Evolutionary conservation across 2,888 invertebrate genomes (phyloP), one percentile per base, ranked within the genome.

Genomic region (Ormyrus pomaceus): DNA sequence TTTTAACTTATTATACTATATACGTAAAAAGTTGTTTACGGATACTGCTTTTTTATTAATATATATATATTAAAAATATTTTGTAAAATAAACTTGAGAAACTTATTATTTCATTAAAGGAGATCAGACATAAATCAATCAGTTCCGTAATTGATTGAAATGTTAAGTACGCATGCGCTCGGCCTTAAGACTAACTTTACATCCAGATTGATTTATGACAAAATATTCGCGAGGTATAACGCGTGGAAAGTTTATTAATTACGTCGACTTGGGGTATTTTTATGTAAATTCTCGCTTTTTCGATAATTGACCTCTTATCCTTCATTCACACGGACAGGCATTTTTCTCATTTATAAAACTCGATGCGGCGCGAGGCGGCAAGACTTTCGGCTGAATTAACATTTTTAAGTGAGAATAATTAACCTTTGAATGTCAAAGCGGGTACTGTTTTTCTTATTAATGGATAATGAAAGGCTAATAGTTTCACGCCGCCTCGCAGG

Each of bases 221-320:
- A 73, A 68, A 69, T 77, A n/a, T 68, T 68, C 71, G 51, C 64
- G 58, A 70, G 50, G 45, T 55, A 9, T 13, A 13, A 13, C 9
- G 48, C 34, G 19, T 62, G 13, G 55, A n/a, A 58, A 66, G 56
- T 68, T 69, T 19, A 51, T 69, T 72, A 79, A 69, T 79, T 73
- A 50, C 68, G 13, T 55, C 9, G 45, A 59, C 53, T 64, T 51
- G 6, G 61, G 58, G 55, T 13, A 66, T 74, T 64, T 34, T 34
- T 48, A 69, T 74, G 50, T 10, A 46, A 0, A n/a, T 59, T 59
- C 34, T 34, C 59, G 19, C n/a, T 34, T 34, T 65, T 70, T 59
- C 55, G 72, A 68, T 62, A 69, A 68, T 68, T n/a, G 68, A 68
- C 68, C 78, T 66, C 66, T 6, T 69, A 79, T 55, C 62, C 56